Conservation (phyloP, 1,140 invertebrate species). For the Drosophila grimshawi region DNA sequence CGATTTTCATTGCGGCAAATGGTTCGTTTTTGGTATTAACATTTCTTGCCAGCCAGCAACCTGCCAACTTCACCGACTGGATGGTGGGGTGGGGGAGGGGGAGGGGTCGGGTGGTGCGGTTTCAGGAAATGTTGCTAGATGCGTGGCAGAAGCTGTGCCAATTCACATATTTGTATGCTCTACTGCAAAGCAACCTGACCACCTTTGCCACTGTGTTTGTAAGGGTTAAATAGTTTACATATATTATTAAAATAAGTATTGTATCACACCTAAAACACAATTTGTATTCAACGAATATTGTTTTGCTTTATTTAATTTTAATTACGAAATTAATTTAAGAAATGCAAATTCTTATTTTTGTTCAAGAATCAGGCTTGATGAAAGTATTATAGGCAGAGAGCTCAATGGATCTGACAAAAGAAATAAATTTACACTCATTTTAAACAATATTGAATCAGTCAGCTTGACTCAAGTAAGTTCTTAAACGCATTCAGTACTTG, state of each 20-base stretch:
- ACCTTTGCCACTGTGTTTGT: not conserved
- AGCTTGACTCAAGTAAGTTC: too few species aligned
- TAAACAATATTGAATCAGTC: too few species aligned
- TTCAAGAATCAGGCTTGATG: too few species aligned
- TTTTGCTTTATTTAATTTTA: too few species aligned
- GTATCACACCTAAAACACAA: too few species aligned
- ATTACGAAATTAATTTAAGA: too few species aligned
- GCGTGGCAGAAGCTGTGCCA: conserved; percentile 64
- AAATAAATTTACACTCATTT: too few species aligned
- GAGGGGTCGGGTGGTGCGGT: conserved; percentile 8
- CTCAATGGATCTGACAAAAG: too few species aligned
- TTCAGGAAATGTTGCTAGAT: conserved; percentile 34
- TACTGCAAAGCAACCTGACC: not conserved
- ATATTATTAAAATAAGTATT: not conserved
- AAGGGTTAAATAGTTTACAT: not conserved
- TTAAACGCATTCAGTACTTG: not conserved
- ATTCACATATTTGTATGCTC: conserved; percentile 59
- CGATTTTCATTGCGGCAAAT: conserved; percentile 82
- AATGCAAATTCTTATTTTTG: too few species aligned
- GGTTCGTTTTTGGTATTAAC: conserved; percentile 80
- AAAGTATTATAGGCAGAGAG: too few species aligned
- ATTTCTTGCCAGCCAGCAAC: conserved; percentile 66
- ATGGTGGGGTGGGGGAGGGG: not conserved
- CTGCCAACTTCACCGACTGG: conserved; percentile 2
- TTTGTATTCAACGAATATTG: too few species aligned